A percentile compares a stretch with the other conserved stretches of the same genome.
These are phyloP conservation scores for Calcarius lapponicus DNA, from an alignment of 2,797 vertebrate genomes.

Conservation along the genomic window DNA sequence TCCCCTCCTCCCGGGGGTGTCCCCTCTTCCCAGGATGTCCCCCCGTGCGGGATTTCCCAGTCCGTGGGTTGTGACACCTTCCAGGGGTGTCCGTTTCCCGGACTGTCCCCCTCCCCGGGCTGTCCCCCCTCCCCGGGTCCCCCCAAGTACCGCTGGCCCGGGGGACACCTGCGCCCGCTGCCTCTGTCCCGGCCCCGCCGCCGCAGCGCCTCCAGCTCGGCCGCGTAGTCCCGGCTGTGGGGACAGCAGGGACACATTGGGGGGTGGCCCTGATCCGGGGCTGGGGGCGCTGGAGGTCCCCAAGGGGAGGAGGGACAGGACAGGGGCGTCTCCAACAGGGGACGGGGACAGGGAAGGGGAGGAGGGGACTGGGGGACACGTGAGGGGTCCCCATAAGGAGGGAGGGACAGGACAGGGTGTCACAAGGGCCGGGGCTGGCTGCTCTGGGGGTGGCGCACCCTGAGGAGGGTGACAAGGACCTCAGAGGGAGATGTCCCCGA, in stretches of 20 bases:
- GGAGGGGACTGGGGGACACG: no score
- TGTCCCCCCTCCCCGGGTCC: neutral
- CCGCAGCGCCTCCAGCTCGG: neutral
- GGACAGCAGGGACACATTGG: neutral
- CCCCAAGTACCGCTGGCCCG: neutral
- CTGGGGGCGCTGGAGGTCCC: neutral
- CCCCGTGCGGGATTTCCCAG: neutral
- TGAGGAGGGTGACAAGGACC: neutral
- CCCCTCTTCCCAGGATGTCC: neutral
- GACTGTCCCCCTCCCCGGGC: no score
- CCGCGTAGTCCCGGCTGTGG: neutral
- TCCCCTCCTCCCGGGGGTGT: neutral
- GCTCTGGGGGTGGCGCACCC: neutral
- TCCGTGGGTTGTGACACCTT: neutral
- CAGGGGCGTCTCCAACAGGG: no score
- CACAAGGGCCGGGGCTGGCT: neutral
- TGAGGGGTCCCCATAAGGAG: no score
- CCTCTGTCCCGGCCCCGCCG: neutral
- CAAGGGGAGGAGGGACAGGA: neutral
- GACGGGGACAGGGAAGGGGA: no score
- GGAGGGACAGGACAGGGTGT: neutral
- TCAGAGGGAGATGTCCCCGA: no score
- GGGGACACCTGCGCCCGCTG: neutral
- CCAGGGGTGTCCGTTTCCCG: neutral
- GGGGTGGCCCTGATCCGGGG: neutral